phyloP scores from a whole-genome alignment of 2,797 vertebrate species.

The Odontamblyopus lacepedii region DNA sequence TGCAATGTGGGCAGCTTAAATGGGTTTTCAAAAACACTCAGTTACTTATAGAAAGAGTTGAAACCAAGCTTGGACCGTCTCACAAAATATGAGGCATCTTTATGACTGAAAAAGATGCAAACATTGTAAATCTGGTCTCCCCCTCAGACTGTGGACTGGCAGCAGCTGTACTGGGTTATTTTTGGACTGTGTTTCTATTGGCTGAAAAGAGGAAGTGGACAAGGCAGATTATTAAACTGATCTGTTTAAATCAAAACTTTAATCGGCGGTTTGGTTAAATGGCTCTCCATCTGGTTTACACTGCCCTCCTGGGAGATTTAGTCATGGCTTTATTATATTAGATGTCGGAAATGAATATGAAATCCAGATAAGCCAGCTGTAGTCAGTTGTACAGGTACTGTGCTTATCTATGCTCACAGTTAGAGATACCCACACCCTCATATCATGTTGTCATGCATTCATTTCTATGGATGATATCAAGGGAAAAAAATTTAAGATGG shows the following conservation, averaged over 20 bases:
- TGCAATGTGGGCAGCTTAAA: too few species aligned
- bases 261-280: conserved; percentile 61
- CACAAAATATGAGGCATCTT: too few species aligned
- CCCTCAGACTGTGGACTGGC: not conserved
- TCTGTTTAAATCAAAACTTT: conserved; percentile 60
- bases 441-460: not conserved
- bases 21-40: too few species aligned
- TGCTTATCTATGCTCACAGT: too few species aligned
- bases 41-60: too few species aligned
- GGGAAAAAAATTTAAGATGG: too few species aligned
- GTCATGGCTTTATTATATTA: too few species aligned
- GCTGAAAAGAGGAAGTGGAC: conserved; percentile 49
- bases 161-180: conserved; percentile 32
- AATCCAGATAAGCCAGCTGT: too few species aligned
- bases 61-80: too few species aligned
- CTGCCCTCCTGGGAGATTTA: conserved; percentile 19
- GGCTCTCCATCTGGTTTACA: conserved; percentile 55
- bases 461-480: not conserved
- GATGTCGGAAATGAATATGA: too few species aligned
- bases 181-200: conserved; percentile 38
- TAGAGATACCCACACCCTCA: not conserved
- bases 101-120: not conserved
- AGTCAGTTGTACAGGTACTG: too few species aligned
- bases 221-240: conserved; percentile 59
- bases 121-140: not conserved